phyloP scores from a whole-genome alignment of 1,140 invertebrate species.

The Pseudobourletiella spinata region DNA sequence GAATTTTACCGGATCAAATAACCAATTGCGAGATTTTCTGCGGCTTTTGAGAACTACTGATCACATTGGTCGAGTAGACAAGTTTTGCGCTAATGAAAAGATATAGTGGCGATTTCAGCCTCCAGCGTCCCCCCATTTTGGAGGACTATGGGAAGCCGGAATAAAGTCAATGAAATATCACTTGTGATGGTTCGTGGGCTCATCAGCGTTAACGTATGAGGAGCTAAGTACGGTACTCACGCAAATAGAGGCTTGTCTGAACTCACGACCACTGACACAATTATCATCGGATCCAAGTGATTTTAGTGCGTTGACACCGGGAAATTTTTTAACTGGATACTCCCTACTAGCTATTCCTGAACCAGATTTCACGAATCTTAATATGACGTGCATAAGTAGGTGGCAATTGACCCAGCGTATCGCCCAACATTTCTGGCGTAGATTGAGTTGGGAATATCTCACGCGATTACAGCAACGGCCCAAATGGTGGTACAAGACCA shows the following conservation, averaged over 20 bases:
- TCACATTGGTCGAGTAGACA: too few relatives aligned
- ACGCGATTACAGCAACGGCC: slow-evolving; percentile 29
- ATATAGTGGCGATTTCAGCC: slow-evolving; percentile 38
- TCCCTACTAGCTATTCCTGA: slow-evolving; percentile 36
- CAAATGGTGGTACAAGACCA: slow-evolving; percentile 31
- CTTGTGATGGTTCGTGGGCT: slow-evolving; percentile 24
- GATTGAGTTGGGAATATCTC: slow-evolving; percentile 40
- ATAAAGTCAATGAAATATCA: slow-evolving; percentile 36
- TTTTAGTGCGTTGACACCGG: slow-evolving; percentile 34
- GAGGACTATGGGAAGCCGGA: slow-evolving; percentile 37
- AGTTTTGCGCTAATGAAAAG: neutral
- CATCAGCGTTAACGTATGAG: slow-evolving; percentile 25
- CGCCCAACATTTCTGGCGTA: slow-evolving; percentile 39
- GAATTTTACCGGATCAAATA: slow-evolving; percentile 38
- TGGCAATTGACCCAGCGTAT: slow-evolving; percentile 34
- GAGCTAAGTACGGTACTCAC: slow-evolving; percentile 35
- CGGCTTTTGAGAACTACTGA: neutral
- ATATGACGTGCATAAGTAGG: slow-evolving; percentile 26
- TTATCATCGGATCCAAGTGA: neutral
- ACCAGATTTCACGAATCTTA: slow-evolving; percentile 15
- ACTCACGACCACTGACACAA: slow-evolving; percentile 34
- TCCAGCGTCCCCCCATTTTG: slow-evolving; percentile 37
- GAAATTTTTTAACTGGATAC: slow-evolving; percentile 41
- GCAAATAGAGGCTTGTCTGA: slow-evolving; percentile 38
- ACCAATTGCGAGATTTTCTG: too few relatives aligned